Evolutionary conservation across 2,888 invertebrate genomes (phyloP), one percentile per base, ranked within the genome.

Genomic region (Theretra japonica): DNA sequence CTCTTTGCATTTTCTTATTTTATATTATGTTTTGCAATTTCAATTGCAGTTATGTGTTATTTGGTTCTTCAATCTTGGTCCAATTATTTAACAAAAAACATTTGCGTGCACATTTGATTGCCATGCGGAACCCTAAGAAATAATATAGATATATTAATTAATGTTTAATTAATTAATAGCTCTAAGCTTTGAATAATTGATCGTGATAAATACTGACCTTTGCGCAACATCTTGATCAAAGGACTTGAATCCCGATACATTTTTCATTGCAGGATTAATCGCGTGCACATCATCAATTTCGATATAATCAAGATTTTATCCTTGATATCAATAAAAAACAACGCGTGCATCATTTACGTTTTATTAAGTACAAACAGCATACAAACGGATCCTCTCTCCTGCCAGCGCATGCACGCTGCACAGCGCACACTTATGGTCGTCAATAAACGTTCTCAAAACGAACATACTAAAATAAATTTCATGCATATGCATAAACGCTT

Each of bases 261-360:
- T 76, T 53, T 76, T 79, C 74, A 73, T 77, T 75, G 77, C 79
- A 77, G 76, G 75, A 74, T 80, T 82, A 81, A 83, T 81, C 76
- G 73, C 83, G 73, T 81, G 77, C 79, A 81, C 78, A 80, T 81
- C 79, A 77, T 82, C 78, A 79, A 80, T 82, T 73, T 69, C 73
- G 78, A 76, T 80, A 74, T 76, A 78, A 65, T 23, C 74, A 85
- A 85, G 80, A 82, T 81, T 82, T 79, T 82, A 83, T 80, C 85
- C 87, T 86, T 87, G 88, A 87, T 80, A 79, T 81, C 82, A 87
- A 88, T 83, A 86, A 83, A 74, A 77, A 80, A 77, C 79, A 76
- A 73, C 77, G 70, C 60, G 65, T 25, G 33, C 33, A 65, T 48
- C 28, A 69, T 69, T 57, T 69, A 30, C 21, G 69, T 57, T 57